Evolutionary conservation across 2,888 invertebrate genomes (phyloP).

Genomic region (Platycheirus albimanus): DNA sequence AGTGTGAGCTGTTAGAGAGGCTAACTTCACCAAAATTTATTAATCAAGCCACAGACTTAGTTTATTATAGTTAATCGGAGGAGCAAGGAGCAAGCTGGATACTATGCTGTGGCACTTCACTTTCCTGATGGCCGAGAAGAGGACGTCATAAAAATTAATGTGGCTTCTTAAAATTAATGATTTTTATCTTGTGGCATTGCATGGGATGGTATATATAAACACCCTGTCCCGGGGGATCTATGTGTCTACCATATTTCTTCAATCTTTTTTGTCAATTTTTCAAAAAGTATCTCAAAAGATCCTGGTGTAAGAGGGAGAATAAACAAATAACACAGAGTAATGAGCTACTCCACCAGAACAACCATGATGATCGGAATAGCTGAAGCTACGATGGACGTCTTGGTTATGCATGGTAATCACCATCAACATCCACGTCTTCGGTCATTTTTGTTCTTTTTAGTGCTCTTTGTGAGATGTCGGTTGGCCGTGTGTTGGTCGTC

Average conservation of each 20-base stretch:
- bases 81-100: neutral
- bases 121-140: slow-evolving; percentile 51
- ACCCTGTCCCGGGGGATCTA: slow-evolving; percentile 65
- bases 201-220: slow-evolving; percentile 55
- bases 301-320: slow-evolving; percentile 53
- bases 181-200: slow-evolving; percentile 71
- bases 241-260: slow-evolving; percentile 40
- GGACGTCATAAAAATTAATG: slow-evolving; percentile 74
- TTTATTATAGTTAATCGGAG: slow-evolving; percentile 33
- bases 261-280: slow-evolving; percentile 45
- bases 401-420: slow-evolving; percentile 45
- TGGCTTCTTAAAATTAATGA: slow-evolving; percentile 74
- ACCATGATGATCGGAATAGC: slow-evolving; percentile 52
- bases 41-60: slow-evolving; percentile 61
- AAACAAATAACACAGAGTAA: slow-evolving; percentile 74
- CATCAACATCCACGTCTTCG: neutral
- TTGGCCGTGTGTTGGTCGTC: slow-evolving; percentile 13
- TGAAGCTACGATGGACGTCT: slow-evolving; percentile 14
- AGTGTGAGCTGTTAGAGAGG: slow-evolving; percentile 52
- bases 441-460: slow-evolving; percentile 20
- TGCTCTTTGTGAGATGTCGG: slow-evolving; percentile 6
- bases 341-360: slow-evolving; percentile 58
- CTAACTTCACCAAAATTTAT: slow-evolving; percentile 65
- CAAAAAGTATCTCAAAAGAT: slow-evolving; percentile 52
- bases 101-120: slow-evolving; percentile 19